Conservation (phyloP, 1,140 invertebrate species). For the Lordiphosa mommai region DNA sequence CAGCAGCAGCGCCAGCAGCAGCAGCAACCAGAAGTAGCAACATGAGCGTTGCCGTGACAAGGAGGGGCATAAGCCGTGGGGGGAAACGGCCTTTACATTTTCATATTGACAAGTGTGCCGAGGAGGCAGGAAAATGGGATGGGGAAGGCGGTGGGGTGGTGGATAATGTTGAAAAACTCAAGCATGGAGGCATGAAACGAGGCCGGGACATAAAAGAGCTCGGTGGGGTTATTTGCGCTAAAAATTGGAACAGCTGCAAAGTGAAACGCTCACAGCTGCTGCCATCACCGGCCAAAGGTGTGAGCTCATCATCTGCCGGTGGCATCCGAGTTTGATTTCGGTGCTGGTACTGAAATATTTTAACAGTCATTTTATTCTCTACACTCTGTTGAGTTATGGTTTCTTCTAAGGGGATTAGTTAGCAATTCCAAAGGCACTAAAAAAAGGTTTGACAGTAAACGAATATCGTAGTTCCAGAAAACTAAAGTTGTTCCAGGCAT, state of each 20-base stretch:
- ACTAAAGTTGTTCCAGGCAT: too few species aligned
- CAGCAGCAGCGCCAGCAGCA: constrained; percentile 27
- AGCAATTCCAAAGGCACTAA: too few species aligned
- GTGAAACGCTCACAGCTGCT: constrained; percentile 46
- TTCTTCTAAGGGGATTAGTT: too few species aligned
- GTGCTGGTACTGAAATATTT: not conserved
- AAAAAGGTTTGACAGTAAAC: too few species aligned
- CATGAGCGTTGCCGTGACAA: constrained; percentile 30
- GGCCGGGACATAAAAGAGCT: constrained; percentile 40
- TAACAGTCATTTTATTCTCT: too few species aligned
- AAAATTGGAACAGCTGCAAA: constrained; percentile 72
- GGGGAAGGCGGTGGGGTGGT: not conserved
- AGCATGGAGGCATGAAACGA: constrained; percentile 16
- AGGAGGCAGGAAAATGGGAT: constrained; percentile 10
- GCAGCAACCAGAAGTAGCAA: constrained; percentile 24
- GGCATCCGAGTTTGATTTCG: not conserved
- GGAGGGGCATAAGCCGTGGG: not conserved
- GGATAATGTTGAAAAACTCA: constrained; percentile 24
- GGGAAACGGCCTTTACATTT: constrained; percentile 29
- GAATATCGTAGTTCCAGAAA: too few species aligned
- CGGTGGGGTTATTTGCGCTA: constrained; percentile 64
- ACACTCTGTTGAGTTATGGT: too few species aligned
- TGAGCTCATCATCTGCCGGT: not conserved
- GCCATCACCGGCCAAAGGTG: constrained; percentile 26
- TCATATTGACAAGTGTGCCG: constrained; percentile 68